Percentiles rank a stretch among this genome's conserved stretches.
Evolutionary conservation across 2,113 vertebrate species (phyloP).

Genomic region (Myiagra hebetior): DNA sequence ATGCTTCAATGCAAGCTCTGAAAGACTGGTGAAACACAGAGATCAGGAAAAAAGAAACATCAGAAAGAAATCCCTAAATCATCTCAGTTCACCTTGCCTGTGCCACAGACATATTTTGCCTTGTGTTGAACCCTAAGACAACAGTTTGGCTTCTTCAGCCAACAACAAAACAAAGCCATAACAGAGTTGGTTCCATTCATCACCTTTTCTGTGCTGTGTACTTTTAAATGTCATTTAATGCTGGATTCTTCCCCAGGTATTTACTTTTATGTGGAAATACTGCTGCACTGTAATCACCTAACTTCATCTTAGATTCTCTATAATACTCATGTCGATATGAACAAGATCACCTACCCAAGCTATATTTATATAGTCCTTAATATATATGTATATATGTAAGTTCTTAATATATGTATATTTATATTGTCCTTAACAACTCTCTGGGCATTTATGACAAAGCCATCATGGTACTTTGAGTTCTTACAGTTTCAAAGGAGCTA

Average conservation of each 20-base stretch:
- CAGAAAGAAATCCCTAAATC: background rate
- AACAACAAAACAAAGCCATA: background rate
- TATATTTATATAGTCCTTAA: background rate
- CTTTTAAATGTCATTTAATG: background rate
- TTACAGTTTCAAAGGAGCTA: background rate
- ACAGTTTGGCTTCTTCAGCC: background rate
- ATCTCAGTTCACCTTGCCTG: background rate
- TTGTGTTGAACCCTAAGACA: fast-evolving
- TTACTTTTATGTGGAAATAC: background rate
- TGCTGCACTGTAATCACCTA: background rate
- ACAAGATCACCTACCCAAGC: fast-evolving
- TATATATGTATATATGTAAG: too few species aligned
- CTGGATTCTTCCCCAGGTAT: background rate
- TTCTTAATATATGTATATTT: too few species aligned
- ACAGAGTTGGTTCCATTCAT: background rate
- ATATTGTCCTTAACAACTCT: background rate
- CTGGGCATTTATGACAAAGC: background rate
- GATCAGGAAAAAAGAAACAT: background rate
- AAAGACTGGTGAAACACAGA: background rate
- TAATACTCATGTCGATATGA: background rate
- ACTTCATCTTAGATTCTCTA: background rate
- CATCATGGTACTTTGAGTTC: background rate
- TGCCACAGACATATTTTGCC: background rate
- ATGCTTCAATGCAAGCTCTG: background rate
- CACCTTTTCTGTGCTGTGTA: background rate